These are phyloP conservation scores for Passer montanus DNA, from an alignment of 2,113 vertebrate species.

Conservation along the genomic window DNA sequence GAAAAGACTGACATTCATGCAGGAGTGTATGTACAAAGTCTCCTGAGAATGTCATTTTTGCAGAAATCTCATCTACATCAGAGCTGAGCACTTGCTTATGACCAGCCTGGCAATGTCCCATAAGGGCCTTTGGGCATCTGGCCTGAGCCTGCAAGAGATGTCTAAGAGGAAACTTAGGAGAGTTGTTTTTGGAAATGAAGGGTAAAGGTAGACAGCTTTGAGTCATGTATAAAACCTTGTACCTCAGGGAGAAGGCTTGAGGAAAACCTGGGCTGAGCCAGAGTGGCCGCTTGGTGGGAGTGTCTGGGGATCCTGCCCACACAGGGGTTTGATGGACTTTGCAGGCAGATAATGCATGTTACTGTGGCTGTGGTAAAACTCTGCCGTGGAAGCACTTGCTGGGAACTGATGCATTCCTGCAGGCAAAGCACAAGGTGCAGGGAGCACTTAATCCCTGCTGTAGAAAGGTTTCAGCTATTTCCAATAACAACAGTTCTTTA, in stretches of 20 bases:
- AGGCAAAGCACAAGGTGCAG: neutral
- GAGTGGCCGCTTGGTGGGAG: neutral
- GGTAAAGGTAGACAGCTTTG: neutral
- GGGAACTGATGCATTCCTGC: neutral
- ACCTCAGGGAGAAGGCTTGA: neutral
- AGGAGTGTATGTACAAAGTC: neutral
- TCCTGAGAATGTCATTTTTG: neutral
- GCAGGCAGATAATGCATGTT: neutral
- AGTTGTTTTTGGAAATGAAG: neutral
- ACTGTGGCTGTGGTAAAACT: neutral
- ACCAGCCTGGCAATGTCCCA: neutral
- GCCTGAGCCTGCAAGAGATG: neutral
- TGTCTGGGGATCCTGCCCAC: neutral
- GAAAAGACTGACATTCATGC: neutral
- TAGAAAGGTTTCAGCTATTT: neutral
- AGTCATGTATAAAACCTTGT: neutral
- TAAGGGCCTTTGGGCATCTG: neutral
- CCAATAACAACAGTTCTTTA: slow-evolving; percentile 16
- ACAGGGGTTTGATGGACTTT: neutral
- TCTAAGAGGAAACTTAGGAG: neutral
- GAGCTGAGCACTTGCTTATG: neutral
- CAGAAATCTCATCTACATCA: neutral
- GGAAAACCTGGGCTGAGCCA: neutral
- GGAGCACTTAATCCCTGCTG: neutral
- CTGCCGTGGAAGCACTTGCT: neutral